Conservation (phyloP, 1,140 invertebrate genomes). For the Tetramorium alpestre region DNA sequence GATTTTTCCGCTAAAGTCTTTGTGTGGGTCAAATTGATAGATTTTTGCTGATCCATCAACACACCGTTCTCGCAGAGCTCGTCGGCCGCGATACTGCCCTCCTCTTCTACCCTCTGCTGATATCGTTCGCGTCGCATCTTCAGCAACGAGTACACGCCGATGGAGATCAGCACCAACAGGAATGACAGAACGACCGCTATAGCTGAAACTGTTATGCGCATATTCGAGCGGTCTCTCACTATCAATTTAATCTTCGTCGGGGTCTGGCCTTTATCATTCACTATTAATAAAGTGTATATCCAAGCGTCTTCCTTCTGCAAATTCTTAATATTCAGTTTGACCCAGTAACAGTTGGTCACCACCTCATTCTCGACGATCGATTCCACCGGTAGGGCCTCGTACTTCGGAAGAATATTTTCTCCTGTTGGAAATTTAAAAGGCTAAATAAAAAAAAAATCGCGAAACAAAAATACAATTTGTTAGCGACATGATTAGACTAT, state of each 20-base stretch:
- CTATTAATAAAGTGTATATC: slow-evolving; percentile 81
- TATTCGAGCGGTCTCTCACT: slow-evolving; percentile 82
- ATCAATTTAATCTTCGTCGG: slow-evolving; percentile 80
- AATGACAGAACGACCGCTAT: slow-evolving; percentile 79
- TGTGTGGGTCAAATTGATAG: slow-evolving; percentile 57
- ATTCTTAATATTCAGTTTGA: slow-evolving; percentile 83
- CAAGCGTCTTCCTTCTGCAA: slow-evolving; percentile 82
- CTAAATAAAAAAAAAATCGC: neutral
- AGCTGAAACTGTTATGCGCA: slow-evolving; percentile 80
- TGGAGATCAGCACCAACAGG: slow-evolving; percentile 77
- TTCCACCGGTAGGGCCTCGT: slow-evolving; percentile 82
- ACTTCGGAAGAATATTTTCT: slow-evolving; percentile 82
- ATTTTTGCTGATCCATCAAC: slow-evolving; percentile 74
- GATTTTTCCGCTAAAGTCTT: slow-evolving; percentile 76
- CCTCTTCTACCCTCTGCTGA: slow-evolving; percentile 79
- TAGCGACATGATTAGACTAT: neutral
- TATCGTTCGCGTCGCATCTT: slow-evolving; percentile 79
- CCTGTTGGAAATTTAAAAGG: slow-evolving; percentile 70
- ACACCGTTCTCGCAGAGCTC: slow-evolving; percentile 77
- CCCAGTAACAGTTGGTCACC: slow-evolving; percentile 84
- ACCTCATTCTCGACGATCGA: slow-evolving; percentile 82
- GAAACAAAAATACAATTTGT: neutral
- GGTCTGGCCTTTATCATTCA: slow-evolving; percentile 83
- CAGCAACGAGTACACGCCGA: slow-evolving; percentile 78
- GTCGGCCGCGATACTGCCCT: slow-evolving; percentile 83